Evolutionary conservation across 1,140 invertebrate genomes (phyloP).

Genomic region (Aleiodes sp.): DNA sequence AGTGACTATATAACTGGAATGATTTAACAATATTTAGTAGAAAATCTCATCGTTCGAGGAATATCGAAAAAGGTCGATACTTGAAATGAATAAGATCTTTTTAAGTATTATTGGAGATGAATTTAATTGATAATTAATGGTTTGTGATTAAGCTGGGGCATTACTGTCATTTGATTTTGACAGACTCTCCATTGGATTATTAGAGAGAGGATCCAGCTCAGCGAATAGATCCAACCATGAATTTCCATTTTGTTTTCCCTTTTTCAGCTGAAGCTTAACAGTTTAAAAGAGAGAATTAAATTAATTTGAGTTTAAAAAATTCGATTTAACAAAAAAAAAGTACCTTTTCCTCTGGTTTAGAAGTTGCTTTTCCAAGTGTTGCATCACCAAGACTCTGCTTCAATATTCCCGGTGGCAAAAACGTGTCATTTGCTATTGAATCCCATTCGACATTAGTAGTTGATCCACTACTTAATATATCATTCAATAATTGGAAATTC

Average conservation of each 20-base stretch:
- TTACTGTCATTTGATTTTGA: conserved; percentile 48
- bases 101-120: not conserved
- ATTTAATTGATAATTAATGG: not conserved
- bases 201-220: conserved; percentile 90
- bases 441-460: conserved; percentile 51
- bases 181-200: conserved; percentile 65
- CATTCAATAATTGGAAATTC: conserved; percentile 56
- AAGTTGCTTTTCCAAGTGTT: conserved; percentile 29
- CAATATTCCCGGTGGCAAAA: conserved; percentile 58
- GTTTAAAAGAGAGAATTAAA: not conserved
- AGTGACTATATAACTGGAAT: conserved; percentile 18
- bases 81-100: conserved; percentile 33
- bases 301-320: not conserved
- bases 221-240: conserved; percentile 92
- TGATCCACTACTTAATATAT: conserved; percentile 53
- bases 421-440: conserved; percentile 52
- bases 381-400: conserved; percentile 60
- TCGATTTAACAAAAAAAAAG: too few relatives aligned
- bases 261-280: conserved; percentile 39
- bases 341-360: conserved; percentile 26
- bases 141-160: conserved; percentile 53
- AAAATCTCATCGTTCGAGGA: conserved; percentile 28
- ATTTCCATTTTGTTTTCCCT: conserved; percentile 53
- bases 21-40: conserved; percentile 35
- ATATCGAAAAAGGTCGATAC: not conserved